Evolutionary conservation across 1,140 invertebrate species (phyloP), one percentile per base, ranked within the genome.

Genomic region (Drosophila orena): DNA sequence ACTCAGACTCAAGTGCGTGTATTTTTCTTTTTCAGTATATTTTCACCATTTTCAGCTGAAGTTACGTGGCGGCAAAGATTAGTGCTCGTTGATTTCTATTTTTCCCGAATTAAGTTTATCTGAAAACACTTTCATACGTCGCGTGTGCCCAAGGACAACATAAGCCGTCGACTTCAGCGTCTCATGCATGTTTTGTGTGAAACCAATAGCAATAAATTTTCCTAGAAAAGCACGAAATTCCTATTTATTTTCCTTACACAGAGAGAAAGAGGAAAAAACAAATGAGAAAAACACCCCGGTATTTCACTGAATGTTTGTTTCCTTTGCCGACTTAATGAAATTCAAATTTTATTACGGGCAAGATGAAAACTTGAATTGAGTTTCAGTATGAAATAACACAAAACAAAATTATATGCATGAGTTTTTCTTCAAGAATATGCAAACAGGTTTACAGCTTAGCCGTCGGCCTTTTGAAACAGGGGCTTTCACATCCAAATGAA

Each of bases 291-390:
- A 12, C 59, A 10, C 44, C 35, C 43, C 35, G 37, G 27, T 68
- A 62, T 52, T 44, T 17, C 17, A 17, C 17, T 17, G 17, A 17
- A 17, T 17, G 17, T 17, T 17, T 64, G 38, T 55, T 58, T 66
- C 46, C 61, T 56, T 55, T 61, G 24, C 52, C 38, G 40, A 52
- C 60, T 56, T 68, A 68, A 77, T 88, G 47, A 83, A 73, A 83
- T 77, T 81, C 71, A 83, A 86, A 89, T 83, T 89, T 89, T 57
- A 77, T 77, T 77, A 43, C 24, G 52, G 61, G 27, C 35, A 65
- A 52, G 53, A 65, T 65, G 47, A 77, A 78, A 83, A 74, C 73
- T 73, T 59, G 57, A 73, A 68, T 72, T 66, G 60, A 73, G 72
- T 65, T 77, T 37, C 55, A 60, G 30, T 46, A 71, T 68, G 53